These are phyloP conservation scores for Periparus ater DNA, from an alignment of 2,797 vertebrate genomes.

Conservation along the genomic window DNA sequence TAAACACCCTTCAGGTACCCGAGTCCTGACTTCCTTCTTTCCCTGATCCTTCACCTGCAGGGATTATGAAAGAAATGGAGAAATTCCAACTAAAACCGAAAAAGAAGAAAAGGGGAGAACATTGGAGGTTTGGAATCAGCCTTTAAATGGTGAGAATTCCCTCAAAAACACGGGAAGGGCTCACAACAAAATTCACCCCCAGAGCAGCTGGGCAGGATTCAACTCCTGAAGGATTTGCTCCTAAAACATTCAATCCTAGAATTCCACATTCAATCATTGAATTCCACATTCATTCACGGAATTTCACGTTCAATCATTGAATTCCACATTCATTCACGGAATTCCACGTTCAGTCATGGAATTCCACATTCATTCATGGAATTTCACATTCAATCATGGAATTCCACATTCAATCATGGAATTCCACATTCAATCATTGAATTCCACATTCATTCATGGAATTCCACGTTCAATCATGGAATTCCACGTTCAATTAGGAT, in stretches of 20 bases:
- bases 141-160: neutral
- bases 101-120: neutral
- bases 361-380: neutral
- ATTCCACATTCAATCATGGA: neutral
- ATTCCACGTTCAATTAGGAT: neutral
- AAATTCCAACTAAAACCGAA: too few species aligned
- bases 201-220: neutral
- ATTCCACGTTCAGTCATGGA: neutral
- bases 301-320: too few species aligned
- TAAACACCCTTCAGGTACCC: neutral
- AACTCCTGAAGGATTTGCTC: neutral
- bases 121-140: neutral
- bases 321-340: too few species aligned
- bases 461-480: too few species aligned
- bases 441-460: too few species aligned
- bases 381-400: neutral
- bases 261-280: neutral
- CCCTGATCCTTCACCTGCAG: neutral
- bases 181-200: neutral
- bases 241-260: neutral
- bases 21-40: neutral
- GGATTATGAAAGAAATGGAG: neutral
- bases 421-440: too few species aligned
- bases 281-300: too few species aligned
- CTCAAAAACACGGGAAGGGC: rapidly evolving